phyloP scores from a whole-genome alignment of 2,113 vertebrate species.

The Tauraco erythrolophus region DNA sequence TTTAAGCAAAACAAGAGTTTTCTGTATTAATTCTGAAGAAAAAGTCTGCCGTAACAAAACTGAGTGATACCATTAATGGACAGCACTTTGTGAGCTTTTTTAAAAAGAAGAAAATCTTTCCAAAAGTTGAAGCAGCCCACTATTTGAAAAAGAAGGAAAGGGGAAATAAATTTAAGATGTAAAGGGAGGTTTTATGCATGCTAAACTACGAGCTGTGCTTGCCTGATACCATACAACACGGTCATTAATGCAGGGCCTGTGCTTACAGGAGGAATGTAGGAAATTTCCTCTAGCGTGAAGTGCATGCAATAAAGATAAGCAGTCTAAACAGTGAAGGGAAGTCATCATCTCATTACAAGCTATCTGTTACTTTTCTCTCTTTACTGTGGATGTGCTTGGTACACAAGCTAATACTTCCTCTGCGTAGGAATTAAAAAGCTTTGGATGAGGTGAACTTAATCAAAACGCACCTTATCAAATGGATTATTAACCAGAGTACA shows the following conservation, averaged over 20 bases:
- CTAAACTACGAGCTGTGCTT: conserved; percentile 53
- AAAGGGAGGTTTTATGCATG: conserved; percentile 14
- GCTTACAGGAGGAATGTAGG: neutral
- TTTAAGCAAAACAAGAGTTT: conserved; percentile 54
- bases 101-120: conserved; percentile 8
- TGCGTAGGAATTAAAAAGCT: conserved; percentile 35
- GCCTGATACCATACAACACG: conserved; percentile 22
- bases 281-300: neutral
- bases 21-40: conserved; percentile 14
- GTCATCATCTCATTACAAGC: neutral
- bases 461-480: conserved; percentile 50
- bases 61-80: neutral
- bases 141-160: conserved; percentile 6
- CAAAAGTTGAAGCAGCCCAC: conserved; percentile 6
- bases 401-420: neutral
- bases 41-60: conserved; percentile 19
- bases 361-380: neutral
- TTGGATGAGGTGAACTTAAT: neutral
- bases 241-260: neutral
- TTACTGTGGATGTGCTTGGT: neutral
- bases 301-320: neutral
- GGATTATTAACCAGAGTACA: conserved; percentile 52
- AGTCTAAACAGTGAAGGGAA: conserved; percentile 33
- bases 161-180: neutral
- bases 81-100: neutral